Percentiles rank a stretch among this genome's conserved stretches.
These are phyloP conservation scores for Asarcornis scutulata DNA, from an alignment of 2,113 vertebrate species.

Conservation along the genomic window DNA sequence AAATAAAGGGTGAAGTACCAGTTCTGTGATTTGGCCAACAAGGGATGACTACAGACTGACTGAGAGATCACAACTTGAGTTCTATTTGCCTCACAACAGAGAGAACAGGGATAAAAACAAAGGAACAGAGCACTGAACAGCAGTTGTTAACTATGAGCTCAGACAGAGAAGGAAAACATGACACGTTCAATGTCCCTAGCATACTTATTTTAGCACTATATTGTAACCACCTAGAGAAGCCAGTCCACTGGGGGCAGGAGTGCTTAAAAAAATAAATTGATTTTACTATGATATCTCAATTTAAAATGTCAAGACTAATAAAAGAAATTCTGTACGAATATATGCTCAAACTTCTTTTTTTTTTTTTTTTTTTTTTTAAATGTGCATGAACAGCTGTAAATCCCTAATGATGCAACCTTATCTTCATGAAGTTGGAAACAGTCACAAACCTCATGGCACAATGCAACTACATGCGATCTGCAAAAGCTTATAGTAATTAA, in stretches of 20 bases:
- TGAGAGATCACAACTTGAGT: not conserved
- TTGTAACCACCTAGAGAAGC: not conserved
- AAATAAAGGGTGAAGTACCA: not conserved
- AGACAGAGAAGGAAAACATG: not conserved
- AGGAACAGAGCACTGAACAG: not conserved
- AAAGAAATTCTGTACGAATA: not conserved
- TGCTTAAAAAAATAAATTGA: not conserved
- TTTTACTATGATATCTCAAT: not conserved
- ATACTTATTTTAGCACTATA: not conserved
- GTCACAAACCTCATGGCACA: not conserved
- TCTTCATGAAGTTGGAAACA: not conserved
- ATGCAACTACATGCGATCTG: not conserved
- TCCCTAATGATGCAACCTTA: not conserved
- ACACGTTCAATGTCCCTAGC: not conserved
- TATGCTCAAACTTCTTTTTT: not conserved
- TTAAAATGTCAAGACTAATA: not conserved
- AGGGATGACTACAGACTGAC: not conserved
- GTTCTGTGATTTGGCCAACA: not conserved
- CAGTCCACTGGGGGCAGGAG: fast-evolving
- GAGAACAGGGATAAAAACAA: not conserved
- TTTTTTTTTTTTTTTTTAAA: not conserved
- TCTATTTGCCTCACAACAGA: not conserved
- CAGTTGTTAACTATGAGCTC: not conserved
- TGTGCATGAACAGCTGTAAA: not conserved
- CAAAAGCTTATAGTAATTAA: not conserved